Evolutionary conservation across 2,113 vertebrate genomes (phyloP), one percentile per base, ranked within the genome.

Genomic region (Scomber scombrus): DNA sequence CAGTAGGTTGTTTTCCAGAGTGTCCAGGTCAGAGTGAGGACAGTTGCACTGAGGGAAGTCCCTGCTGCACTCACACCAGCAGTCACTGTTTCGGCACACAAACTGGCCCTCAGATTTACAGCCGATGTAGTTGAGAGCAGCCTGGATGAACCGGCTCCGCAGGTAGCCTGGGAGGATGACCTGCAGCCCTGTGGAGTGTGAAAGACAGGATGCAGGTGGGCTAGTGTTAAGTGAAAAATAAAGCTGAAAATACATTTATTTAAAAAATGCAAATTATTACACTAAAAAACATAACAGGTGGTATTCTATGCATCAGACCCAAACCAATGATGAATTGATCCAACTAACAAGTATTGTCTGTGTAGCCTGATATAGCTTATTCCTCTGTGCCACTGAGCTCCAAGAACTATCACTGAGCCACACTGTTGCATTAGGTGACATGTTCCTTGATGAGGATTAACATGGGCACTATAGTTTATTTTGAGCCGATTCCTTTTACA

Each of bases 111-210:
- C 96, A 0, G 96, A 97, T 91, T 97, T 96, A 89, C 98, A 99
- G 50, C 97, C 97, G 12, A 99, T 96, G 89, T 99, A 99, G 94
- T 96, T 95, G 66, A 99, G 96, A 0, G 98, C 98, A 0, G 98
- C 98, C 0, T 95, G 94, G 78, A 99, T 96, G 11, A 99, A 99
- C 31, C 94, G 89, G 73, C 95, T 95, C 12, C 93, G 95, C 84
- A 99, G 88, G 92, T 99, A 95, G 34, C 90, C 88, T 0, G 98
- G 98, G 9, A 99, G 93, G 90, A 99, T 94, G 0, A 93, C 96
- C 95, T 99, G 98, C 78, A 99, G 94, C 72, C 98, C 98, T 99
- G 92, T 19, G 0, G 16, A 55, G 81, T n/a, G 0, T 4, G 56
- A 49, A 58, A 71, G 13, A 76, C 23, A 43, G 21, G 11, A 19